These are phyloP conservation scores for Drosophila murphyi DNA, from an alignment of 1,140 invertebrate genomes.

Conservation along the genomic window DNA sequence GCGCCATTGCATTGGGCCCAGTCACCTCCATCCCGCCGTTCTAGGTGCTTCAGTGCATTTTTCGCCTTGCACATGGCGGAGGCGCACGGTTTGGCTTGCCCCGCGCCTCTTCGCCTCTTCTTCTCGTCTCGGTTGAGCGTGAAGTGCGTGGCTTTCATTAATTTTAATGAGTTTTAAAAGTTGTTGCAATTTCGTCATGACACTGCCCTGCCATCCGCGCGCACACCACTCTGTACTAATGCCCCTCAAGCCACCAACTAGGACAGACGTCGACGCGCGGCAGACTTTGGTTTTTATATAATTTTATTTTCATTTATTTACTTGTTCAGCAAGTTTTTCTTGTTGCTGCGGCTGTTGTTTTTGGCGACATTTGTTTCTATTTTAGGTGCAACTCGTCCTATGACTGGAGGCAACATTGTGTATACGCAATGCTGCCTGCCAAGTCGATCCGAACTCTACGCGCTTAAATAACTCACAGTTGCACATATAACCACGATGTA, in stretches of 20 bases:
- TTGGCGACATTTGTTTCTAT: slow-evolving; percentile 65
- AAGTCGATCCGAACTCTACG: slow-evolving; percentile 6
- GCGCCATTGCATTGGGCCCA: slow-evolving; percentile 67
- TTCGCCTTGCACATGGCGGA: neutral
- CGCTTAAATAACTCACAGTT: slow-evolving; percentile 65
- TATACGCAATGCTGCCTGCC: slow-evolving; percentile 26
- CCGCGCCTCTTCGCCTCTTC: neutral
- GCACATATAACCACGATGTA: slow-evolving; percentile 14
- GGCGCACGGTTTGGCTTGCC: neutral
- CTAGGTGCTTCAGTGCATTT: slow-evolving; percentile 1
- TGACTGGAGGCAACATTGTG: slow-evolving; percentile 34
- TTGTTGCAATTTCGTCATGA: slow-evolving; percentile 70
- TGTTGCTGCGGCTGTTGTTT: slow-evolving; percentile 17
- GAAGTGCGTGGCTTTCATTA: slow-evolving; percentile 81
- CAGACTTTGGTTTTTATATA: slow-evolving; percentile 53
- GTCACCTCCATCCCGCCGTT: neutral
- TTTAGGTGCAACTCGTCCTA: slow-evolving; percentile 49
- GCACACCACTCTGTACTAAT: neutral
- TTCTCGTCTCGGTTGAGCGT: slow-evolving; percentile 24
- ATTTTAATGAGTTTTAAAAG: slow-evolving; percentile 83
- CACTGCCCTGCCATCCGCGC: neutral
- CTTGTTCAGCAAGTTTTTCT: slow-evolving; percentile 43
- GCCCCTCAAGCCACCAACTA: slow-evolving; percentile 3
- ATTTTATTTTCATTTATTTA: slow-evolving; percentile 72
- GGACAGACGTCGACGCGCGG: slow-evolving; percentile 10